Percentiles rank a stretch among this genome's conserved stretches.
phyloP scores from a whole-genome alignment of 2,797 vertebrate genomes.

The Tragopan temminckii region DNA sequence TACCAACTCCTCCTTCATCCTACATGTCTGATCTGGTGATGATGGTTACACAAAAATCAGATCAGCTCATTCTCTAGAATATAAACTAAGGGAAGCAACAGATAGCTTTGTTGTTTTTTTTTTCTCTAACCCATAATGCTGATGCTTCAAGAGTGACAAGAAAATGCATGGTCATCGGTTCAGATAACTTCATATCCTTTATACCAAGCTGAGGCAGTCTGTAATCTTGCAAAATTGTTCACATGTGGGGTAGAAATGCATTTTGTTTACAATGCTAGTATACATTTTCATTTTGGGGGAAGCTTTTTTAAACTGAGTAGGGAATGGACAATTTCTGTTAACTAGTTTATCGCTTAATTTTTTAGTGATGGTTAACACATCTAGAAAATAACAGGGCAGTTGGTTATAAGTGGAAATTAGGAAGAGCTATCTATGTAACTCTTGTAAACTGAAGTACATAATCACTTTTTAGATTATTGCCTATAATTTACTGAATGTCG shows the following conservation, averaged over 20 bases:
- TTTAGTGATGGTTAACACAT: not conserved
- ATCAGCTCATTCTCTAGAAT: not conserved
- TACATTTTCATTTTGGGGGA: not conserved
- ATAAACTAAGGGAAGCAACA: not conserved
- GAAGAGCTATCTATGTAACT: not conserved
- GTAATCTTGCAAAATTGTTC: not conserved
- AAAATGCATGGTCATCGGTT: not conserved
- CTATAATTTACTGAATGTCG: not conserved
- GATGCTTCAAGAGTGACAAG: not conserved
- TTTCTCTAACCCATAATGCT: not conserved
- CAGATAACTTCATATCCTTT: not conserved
- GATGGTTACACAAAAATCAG: not conserved
- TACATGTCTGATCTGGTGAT: constrained; percentile 41
- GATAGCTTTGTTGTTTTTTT: not conserved
- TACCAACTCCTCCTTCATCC: constrained; percentile 33
- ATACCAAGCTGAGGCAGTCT: not conserved
- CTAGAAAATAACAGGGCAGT: not conserved
- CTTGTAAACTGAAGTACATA: not conserved
- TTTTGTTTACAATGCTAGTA: not conserved
- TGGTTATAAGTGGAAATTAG: not conserved
- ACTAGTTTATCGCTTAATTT: not conserved
- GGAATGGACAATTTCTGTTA: not conserved
- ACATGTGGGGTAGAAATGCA: not conserved
- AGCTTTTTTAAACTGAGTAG: not conserved
- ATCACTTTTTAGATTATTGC: not conserved